phyloP scores from a whole-genome alignment of 2,113 vertebrate genomes.

The Guaruba guarouba region DNA sequence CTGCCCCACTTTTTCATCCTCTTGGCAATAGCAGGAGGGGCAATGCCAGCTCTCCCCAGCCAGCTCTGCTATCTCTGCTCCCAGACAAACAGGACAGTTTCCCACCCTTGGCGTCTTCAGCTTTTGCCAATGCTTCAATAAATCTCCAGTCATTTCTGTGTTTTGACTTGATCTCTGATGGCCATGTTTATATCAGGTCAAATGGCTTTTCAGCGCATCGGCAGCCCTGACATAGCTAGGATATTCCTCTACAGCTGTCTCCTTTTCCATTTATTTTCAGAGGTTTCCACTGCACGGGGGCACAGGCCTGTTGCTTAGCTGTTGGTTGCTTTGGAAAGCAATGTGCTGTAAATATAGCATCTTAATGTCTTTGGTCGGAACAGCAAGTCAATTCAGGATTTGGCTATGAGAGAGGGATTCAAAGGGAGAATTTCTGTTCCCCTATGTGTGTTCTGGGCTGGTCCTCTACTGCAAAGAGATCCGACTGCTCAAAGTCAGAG shows the following conservation, averaged over 20 bases:
- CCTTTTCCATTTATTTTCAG: background rate
- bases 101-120: background rate
- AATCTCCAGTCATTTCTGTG: background rate
- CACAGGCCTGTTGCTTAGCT: constrained; percentile 10
- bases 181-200: fast-evolving
- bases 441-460: background rate
- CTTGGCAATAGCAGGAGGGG: background rate
- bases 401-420: background rate
- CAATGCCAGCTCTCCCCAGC: background rate
- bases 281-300: background rate
- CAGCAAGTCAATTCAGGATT: background rate
- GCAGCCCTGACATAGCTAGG: background rate
- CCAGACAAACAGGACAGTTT: background rate
- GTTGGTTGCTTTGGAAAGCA: constrained; percentile 29
- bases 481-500: fast-evolving
- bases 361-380: background rate
- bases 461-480: background rate
- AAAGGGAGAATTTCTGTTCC: background rate
- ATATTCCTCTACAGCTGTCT: background rate
- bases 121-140: background rate
- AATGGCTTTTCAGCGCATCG: fast-evolving
- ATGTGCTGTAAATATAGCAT: background rate
- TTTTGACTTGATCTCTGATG: fast-evolving
- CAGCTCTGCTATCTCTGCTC: background rate
- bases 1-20: fast-evolving